Base-by-base conservation (phyloP, 2,888 invertebrate genomes). In the Agelastica alni region DNA sequence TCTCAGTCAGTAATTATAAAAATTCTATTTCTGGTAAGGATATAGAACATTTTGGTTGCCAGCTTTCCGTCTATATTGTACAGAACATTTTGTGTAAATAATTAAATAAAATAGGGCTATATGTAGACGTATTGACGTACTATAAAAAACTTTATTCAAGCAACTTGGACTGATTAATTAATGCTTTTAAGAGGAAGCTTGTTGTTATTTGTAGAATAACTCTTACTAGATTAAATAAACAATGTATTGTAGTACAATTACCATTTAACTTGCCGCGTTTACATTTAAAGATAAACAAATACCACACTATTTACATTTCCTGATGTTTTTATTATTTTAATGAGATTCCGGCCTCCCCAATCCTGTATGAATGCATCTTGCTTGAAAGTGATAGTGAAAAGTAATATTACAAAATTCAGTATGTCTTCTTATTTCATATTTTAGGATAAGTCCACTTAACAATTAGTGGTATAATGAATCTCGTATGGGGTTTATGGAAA, bases 111-210 rank as follows among this genome's bases (percentile, higher is more conserved):
- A 58, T 64, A 64, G 57, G 61, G 63, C 66, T 61, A 53, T 52
- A 59, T 45, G 60, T 67, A 65, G 63, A 63, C 57, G 59, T 64
- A 63, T 61, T 30, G 43, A 51, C 56, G 60, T 61, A 63, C 63
- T 61, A 64, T 64, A 59, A 64, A 26, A 63, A 64, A 65, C 65
- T 59, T 61, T 70, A 70, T 68, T 68, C 69, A 64, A 70, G 71
- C 70, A 70, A 69, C 65, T 67, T 73, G 71, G 73, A 74, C 74
- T 74, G 74, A 74, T 72, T 70, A 70, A 74, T 72, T 70, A 70
- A 69, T 64, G 71, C 70, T 72, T 72, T 67, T 65, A 65, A 65
- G 61, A 64, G 54, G 57, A 63, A 65, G 64, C 66, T 66, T 65
- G 49, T 51, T 54, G 51, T 58, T 65, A 68, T 61, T 45, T 59